These are phyloP conservation scores for Penaeus japonicus DNA, from an alignment of 1,140 invertebrate genomes.

Conservation along the genomic window DNA sequence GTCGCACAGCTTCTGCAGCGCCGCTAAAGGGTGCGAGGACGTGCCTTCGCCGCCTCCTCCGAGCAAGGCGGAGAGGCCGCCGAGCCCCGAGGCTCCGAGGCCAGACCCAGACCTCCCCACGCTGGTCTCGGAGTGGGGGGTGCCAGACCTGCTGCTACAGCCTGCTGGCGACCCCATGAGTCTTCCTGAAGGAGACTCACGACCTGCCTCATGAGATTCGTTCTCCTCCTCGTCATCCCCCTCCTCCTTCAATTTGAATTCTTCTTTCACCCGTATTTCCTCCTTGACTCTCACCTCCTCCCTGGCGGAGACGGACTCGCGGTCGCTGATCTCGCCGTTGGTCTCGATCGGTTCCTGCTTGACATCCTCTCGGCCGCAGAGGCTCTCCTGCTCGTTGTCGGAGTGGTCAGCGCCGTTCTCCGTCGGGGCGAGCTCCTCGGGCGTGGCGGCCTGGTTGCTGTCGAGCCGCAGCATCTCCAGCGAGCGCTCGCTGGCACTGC, in stretches of 20 bases:
- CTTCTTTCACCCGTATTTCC: conserved; percentile 58
- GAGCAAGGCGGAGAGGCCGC: conserved; percentile 63
- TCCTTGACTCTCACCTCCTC: conserved; percentile 58
- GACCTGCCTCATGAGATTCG: conserved; percentile 29
- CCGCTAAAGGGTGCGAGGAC: conserved; percentile 81
- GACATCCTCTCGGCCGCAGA: conserved; percentile 43
- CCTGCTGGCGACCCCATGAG: conserved; percentile 53
- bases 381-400: conserved; percentile 53
- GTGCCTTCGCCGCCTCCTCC: conserved; percentile 45
- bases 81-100: conserved; percentile 39
- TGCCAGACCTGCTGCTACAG: conserved; percentile 57
- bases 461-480: conserved; percentile 51
- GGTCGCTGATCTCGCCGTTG: conserved; percentile 47
- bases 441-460: conserved; percentile 32
- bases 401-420: conserved; percentile 58
- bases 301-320: conserved; percentile 34
- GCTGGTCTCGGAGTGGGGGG: conserved; percentile 72
- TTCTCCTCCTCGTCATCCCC: conserved; percentile 42
- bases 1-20: conserved; percentile 92
- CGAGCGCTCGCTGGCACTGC: conserved; percentile 54
- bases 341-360: conserved; percentile 47
- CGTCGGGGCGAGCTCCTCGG: conserved; percentile 46
- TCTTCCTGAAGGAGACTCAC: conserved; percentile 50
- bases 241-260: conserved; percentile 56
- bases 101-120: conserved; percentile 49